Evolutionary conservation across 2,113 vertebrate genomes (phyloP).

Genomic region (Pseudorectes ferrugineus): DNA sequence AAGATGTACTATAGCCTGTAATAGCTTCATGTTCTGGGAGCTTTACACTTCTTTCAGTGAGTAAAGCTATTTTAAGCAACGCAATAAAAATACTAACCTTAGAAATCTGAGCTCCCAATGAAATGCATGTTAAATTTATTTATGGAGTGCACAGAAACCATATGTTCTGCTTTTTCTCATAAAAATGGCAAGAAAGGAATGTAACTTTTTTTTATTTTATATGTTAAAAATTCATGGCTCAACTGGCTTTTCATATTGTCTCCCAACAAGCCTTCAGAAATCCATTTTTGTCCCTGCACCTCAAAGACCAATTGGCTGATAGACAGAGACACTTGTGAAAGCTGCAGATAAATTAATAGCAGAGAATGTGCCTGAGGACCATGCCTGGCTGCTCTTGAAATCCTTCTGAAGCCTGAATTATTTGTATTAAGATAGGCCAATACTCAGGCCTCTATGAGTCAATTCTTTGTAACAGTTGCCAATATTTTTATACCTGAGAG

Average conservation of each 20-base stretch:
- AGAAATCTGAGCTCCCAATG: slow-evolving; percentile 1
- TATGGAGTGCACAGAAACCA: neutral
- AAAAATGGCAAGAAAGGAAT: slow-evolving; percentile 2
- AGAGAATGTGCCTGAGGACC: slow-evolving; percentile 59
- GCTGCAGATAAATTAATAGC: slow-evolving; percentile 74
- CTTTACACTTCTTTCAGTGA: neutral
- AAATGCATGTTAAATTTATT: slow-evolving; percentile 13
- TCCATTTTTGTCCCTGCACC: slow-evolving; percentile 62
- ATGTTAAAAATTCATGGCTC: slow-evolving; percentile 44
- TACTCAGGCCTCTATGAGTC: slow-evolving; percentile 73
- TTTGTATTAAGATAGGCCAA: slow-evolving; percentile 82
- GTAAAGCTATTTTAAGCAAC: slow-evolving; percentile 6
- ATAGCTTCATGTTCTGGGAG: neutral
- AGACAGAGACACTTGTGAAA: slow-evolving; percentile 66
- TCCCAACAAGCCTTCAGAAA: slow-evolving; percentile 66
- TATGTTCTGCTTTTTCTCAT: neutral
- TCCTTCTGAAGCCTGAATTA: slow-evolving; percentile 78
- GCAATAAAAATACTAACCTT: neutral
- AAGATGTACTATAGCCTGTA: neutral
- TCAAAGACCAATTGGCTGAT: slow-evolving; percentile 64
- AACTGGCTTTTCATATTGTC: slow-evolving; percentile 32
- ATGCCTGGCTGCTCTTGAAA: slow-evolving; percentile 75
- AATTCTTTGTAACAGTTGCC: slow-evolving; percentile 85
- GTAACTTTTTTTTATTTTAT: neutral
- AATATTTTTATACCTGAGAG: slow-evolving; percentile 88